These are phyloP conservation scores for Xiphophorus hellerii DNA, from an alignment of 2,113 vertebrate genomes.

Conservation along the genomic window DNA sequence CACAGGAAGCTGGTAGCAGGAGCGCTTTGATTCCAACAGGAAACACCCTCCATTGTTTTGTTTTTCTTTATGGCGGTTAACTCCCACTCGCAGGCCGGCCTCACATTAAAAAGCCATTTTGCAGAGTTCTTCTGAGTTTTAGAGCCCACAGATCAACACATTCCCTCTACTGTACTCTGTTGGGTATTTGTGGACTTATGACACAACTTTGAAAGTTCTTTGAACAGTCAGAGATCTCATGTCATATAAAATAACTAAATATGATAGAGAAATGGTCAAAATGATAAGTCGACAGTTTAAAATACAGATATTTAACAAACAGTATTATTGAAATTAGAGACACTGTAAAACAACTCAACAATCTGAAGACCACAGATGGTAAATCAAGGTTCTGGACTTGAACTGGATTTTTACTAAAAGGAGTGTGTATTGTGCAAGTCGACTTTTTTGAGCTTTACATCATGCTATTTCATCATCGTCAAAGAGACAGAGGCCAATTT, in stretches of 20 bases:
- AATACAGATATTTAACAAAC: too few species aligned
- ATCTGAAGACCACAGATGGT: too few species aligned
- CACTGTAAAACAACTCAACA: too few species aligned
- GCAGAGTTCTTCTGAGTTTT: conserved; percentile 19
- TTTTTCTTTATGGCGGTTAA: conserved; percentile 18
- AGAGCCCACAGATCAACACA: neutral
- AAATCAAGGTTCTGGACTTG: too few species aligned
- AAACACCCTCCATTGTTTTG: conserved; percentile 79
- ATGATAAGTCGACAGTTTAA: too few species aligned
- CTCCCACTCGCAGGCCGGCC: conserved; percentile 52
- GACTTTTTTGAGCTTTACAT: too few species aligned
- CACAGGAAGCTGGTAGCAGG: conserved; percentile 65
- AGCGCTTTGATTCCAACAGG: conserved; percentile 69
- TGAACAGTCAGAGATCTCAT: neutral
- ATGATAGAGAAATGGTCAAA: neutral
- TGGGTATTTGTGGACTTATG: neutral
- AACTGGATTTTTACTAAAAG: too few species aligned
- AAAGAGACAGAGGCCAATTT: too few species aligned
- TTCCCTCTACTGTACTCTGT: neutral
- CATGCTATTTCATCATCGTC: too few species aligned
- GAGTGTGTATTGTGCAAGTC: too few species aligned
- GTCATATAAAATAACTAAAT: neutral
- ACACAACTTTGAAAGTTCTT: neutral
- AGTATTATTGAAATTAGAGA: too few species aligned
- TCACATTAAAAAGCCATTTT: conserved; percentile 43